A percentile compares a stretch with the other conserved stretches of the same genome.
Conservation (phyloP, 2,113 vertebrate species). For the Oceanodroma tethys region DNA sequence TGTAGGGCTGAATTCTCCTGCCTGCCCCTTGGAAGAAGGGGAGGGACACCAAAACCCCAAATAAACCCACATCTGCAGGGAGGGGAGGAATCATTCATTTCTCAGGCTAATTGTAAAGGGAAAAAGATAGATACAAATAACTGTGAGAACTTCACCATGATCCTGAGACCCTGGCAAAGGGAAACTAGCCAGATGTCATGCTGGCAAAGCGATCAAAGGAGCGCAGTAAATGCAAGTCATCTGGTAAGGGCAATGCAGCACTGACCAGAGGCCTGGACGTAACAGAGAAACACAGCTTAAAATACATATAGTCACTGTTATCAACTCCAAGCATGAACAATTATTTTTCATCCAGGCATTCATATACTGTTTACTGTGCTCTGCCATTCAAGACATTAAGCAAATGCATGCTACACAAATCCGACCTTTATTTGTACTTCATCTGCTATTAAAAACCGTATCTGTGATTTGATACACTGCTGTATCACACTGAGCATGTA, state of each 20-base stretch:
- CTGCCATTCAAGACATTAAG: background rate
- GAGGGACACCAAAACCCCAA: background rate
- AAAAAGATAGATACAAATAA: background rate
- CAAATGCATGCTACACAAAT: background rate
- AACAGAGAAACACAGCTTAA: background rate
- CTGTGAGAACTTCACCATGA: background rate
- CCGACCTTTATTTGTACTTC: background rate
- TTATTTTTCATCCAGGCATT: background rate
- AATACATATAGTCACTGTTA: background rate
- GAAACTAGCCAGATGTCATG: background rate
- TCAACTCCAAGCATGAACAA: background rate
- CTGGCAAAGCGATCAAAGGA: conserved; percentile 31
- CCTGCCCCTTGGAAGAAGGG: background rate
- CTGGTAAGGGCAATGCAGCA: background rate
- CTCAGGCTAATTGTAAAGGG: background rate
- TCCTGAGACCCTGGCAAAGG: background rate
- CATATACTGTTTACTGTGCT: background rate
- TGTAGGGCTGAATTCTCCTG: background rate
- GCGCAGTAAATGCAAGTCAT: background rate
- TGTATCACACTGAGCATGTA: background rate
- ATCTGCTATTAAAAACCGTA: background rate
- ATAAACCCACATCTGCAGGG: background rate
- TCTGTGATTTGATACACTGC: background rate
- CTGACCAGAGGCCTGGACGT: background rate
- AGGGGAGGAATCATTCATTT: background rate